Conservation (phyloP, 1,140 invertebrate species). For the Achroia grisella region DNA sequence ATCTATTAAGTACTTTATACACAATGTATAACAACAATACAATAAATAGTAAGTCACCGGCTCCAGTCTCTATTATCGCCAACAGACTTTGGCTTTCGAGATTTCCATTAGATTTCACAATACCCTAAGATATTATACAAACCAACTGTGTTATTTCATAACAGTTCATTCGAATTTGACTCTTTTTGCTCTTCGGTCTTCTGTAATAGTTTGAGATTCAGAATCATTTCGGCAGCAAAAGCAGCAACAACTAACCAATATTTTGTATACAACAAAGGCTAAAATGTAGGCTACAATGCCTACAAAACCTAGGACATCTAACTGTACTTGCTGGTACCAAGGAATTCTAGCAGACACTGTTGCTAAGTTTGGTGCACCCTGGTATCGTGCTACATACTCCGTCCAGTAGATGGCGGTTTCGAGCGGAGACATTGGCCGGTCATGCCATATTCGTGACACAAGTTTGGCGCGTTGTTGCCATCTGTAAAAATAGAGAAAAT, state of each 20-base stretch:
- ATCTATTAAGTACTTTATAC: too few relatives aligned
- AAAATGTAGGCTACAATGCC: constrained; percentile 46
- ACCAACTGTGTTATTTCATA: not conserved
- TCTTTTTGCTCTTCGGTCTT: constrained; percentile 43
- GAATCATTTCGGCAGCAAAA: constrained; percentile 35
- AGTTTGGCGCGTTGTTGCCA: constrained; percentile 60
- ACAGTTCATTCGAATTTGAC: constrained; percentile 54
- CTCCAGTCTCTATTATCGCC: too few relatives aligned
- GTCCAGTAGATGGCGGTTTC: constrained; percentile 74
- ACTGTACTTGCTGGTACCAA: constrained; percentile 76
- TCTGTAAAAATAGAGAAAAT: constrained; percentile 32
- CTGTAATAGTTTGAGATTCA: constrained; percentile 16
- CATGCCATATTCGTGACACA: constrained; percentile 63
- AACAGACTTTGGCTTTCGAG: too few relatives aligned
- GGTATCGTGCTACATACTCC: constrained; percentile 71
- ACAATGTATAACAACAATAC: too few relatives aligned
- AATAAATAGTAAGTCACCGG: too few relatives aligned
- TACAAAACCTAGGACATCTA: constrained; percentile 76
- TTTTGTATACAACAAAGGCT: constrained; percentile 38
- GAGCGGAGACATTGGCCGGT: constrained; percentile 65
- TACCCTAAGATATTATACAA: too few relatives aligned
- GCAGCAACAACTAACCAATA: constrained; percentile 46
- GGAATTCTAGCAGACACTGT: constrained; percentile 70
- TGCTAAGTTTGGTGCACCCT: constrained; percentile 61
- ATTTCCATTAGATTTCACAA: too few relatives aligned